Evolutionary conservation across 2,113 vertebrate species (phyloP), one percentile per base, ranked within the genome.

Genomic region (Gallinago undulata): DNA sequence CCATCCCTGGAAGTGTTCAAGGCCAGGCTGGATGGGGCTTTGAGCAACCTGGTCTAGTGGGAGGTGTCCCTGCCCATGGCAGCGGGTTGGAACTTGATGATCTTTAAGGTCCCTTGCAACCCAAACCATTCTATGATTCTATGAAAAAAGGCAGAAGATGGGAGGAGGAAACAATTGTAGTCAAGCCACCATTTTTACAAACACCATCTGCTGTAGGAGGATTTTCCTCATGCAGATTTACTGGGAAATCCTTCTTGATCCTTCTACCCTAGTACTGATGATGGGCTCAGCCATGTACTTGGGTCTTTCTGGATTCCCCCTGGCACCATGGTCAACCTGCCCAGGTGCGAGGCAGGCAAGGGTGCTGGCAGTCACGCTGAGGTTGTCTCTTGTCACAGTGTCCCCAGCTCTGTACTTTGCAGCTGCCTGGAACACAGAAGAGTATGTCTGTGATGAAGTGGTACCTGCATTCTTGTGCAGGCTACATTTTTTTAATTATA

Each of bases 301-400:
- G 0, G 2, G 24, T 21, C 4, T 68, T 76, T 64, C 18, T 43
- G 64, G 18, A 13, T 80, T 76, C 10, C 0, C 0, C 7, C 19
- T 13, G 13, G 50, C 2, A 0, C 10, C 18, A 6, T 5, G 60
- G 3, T n/a, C 25, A 60, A 7, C 24, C 67, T 4, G 3, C 51
- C 48, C 33, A 19, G 48, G 5, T 33, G 10, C 6, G 4, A 45
- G 72, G 62, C 45, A 30, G 23, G 12, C 1, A 4, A 69, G 35
- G 48, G 25, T 66, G 45, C 45, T 69, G 73, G 35, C 64, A 64
- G 64, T 30, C 64, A 16, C 3, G 1, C 30, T 1, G 13, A 47
- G 45, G 24, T 53, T 56, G 9, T 9, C 21, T 70, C 57, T 17
- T 33, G 57, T n/a, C 59, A 10, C 75, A 7, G 23, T 1, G 14